Base-by-base conservation (phyloP, 2,888 invertebrate species). In the Notodromas monacha region DNA sequence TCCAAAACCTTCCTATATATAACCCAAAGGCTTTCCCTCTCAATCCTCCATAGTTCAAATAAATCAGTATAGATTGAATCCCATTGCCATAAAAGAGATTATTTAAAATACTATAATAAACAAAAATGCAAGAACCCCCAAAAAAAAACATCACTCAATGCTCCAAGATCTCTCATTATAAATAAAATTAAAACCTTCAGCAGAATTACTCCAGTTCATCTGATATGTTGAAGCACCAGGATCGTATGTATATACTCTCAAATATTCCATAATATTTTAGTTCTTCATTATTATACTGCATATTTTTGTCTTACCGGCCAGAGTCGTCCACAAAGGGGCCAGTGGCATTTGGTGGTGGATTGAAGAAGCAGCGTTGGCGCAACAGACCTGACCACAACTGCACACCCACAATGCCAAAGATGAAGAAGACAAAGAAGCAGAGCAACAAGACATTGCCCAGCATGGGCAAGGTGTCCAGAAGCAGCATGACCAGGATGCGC, bases 351-450 rank as follows among this genome's bases (percentile, higher is more conserved):
- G 21, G 21, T n/a, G 68, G 65, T 37, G 67, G 55, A 37, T 65
- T 61, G 35, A 79, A 60, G 48, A 70, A 76, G 50, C 89, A 89
- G 34, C 89, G 64, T 50, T 89, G 86, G 38, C 92, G 58, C 32
- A 96, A 58, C 36, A 92, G 74, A 29, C 96, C 96, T 50, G 92
- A 77, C 96, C 96, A 99, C 31, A 99, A 60, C 51, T 99, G 96
- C 26, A 99, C 96, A 12, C 96, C 96, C 41, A 99, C 76, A 47
- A 99, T 99, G 39, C 96, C 96, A 48, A 96, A 96, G 50, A 99
- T 96, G 61, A 96, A 96, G 65, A 96, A 96, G 35, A 99, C 96
- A 60, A 99, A 99, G 62, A 96, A 96, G 55, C 96, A 99, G 38
- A 96, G 60, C 39, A 96, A 60, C 33, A 60, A 46, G 31, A 99